These are phyloP conservation scores for Xiphophorus hellerii DNA, from an alignment of 2,113 vertebrate species.

Conservation along the genomic window DNA sequence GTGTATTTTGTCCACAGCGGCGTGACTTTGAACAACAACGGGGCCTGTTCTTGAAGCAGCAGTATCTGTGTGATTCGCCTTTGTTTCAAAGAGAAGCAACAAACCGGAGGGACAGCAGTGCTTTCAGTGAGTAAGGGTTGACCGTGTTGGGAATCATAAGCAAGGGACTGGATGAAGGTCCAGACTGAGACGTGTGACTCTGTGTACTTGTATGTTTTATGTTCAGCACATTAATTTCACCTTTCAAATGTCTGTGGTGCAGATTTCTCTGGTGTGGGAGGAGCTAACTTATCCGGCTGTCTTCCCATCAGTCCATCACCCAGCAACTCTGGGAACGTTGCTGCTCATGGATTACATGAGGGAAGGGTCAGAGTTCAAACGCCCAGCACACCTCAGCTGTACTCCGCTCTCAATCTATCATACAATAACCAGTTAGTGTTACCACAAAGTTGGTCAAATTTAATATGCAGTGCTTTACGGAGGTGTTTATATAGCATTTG, in stretches of 20 bases:
- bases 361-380: constrained; percentile 54
- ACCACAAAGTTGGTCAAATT: no score
- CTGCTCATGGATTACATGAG: constrained; percentile 4
- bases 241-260: not conserved
- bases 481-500: no score
- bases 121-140: constrained; percentile 52
- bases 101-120: constrained; percentile 44
- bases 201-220: no score
- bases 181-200: not conserved
- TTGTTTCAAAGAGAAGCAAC: constrained; percentile 12
- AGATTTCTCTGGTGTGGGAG: constrained; percentile 53
- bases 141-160: not conserved
- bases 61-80: constrained; percentile 73
- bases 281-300: constrained; percentile 55
- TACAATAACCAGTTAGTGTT: constrained; percentile 58
- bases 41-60: constrained; percentile 72
- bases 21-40: constrained; percentile 79
- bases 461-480: no score
- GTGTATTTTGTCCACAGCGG: constrained; percentile 55
- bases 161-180: not conserved
- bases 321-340: not conserved
- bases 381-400: constrained; percentile 76
- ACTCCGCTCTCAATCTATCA: constrained; percentile 68
- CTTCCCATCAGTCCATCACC: constrained; percentile 44
- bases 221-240: no score